A percentile compares a stretch with the other conserved stretches of the same genome.
These are phyloP conservation scores for Alces alces DNA, from an alignment of 2,113 vertebrate genomes.

Conservation along the genomic window DNA sequence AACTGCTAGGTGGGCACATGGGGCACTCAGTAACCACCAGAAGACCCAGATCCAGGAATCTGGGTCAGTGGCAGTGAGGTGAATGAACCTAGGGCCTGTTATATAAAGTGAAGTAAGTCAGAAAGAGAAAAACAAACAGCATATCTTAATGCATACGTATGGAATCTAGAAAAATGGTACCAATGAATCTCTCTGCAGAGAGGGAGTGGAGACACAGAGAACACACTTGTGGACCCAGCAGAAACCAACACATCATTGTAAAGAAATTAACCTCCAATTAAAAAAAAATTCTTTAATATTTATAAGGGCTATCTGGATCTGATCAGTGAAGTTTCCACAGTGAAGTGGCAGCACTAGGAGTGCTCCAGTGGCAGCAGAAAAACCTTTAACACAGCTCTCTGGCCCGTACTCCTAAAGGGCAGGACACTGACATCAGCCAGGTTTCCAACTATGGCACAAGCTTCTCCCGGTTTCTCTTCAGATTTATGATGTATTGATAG, in stretches of 20 bases:
- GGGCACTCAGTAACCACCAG: not conserved
- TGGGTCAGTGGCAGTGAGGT: not conserved
- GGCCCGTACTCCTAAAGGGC: not conserved
- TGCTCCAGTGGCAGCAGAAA: not conserved
- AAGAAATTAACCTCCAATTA: not conserved
- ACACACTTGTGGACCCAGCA: not conserved
- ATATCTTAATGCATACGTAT: not conserved
- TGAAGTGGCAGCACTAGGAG: not conserved
- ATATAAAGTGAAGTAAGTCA: not conserved
- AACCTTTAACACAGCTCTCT: not conserved
- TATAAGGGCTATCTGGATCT: not conserved
- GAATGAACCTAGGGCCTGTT: not conserved
- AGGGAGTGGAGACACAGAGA: not conserved
- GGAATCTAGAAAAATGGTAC: not conserved
- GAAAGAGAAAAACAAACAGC: not conserved
- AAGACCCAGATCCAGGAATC: not conserved
- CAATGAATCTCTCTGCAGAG: not conserved
- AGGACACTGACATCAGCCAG: not conserved
- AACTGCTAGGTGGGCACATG: not conserved
- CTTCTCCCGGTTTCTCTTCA: not conserved
- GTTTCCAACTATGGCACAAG: not conserved
- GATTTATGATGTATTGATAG: not conserved
- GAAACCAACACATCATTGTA: not conserved
- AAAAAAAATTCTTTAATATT: not conserved
- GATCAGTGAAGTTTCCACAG: not conserved